These are phyloP conservation scores for Camponotus fellah DNA, from an alignment of 2,888 invertebrate genomes.

Conservation along the genomic window DNA sequence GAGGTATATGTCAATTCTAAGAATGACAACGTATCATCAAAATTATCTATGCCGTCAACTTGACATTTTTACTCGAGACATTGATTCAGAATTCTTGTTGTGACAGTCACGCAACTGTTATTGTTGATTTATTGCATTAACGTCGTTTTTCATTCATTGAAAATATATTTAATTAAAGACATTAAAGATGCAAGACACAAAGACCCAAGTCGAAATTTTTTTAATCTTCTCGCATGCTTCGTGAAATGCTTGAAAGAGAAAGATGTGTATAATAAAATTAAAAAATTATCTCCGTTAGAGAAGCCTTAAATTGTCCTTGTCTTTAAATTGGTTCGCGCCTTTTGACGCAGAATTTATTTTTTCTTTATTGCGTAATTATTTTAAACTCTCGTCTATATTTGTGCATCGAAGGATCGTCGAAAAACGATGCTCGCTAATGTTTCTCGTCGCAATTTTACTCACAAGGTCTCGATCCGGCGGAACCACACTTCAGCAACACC, in stretches of 20 bases:
- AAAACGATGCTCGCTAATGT: conserved; percentile 4
- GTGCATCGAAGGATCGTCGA: neutral
- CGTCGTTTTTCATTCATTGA: neutral
- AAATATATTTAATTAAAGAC: neutral
- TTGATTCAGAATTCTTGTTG: neutral
- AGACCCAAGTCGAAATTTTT: neutral
- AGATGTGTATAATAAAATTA: neutral
- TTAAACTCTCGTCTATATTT: neutral
- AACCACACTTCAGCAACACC: conserved; percentile 95
- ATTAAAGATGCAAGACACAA: neutral
- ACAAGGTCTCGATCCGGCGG: conserved; percentile 94
- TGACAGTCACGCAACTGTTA: neutral
- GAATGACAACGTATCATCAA: neutral
- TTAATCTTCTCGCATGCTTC: neutral
- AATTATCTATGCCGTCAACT: neutral
- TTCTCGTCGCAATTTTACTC: conserved; percentile 58
- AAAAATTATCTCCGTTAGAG: neutral
- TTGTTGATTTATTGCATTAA: neutral
- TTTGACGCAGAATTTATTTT: neutral
- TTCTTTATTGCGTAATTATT: conserved; percentile 2
- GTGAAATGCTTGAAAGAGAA: neutral
- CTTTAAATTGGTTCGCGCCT: neutral
- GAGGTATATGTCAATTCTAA: neutral
- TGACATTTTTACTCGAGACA: neutral
- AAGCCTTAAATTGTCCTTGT: neutral